Evolutionary conservation across 1,140 invertebrate species (phyloP), one percentile per base, ranked within the genome.

Genomic region (Colletes latitarsis): DNA sequence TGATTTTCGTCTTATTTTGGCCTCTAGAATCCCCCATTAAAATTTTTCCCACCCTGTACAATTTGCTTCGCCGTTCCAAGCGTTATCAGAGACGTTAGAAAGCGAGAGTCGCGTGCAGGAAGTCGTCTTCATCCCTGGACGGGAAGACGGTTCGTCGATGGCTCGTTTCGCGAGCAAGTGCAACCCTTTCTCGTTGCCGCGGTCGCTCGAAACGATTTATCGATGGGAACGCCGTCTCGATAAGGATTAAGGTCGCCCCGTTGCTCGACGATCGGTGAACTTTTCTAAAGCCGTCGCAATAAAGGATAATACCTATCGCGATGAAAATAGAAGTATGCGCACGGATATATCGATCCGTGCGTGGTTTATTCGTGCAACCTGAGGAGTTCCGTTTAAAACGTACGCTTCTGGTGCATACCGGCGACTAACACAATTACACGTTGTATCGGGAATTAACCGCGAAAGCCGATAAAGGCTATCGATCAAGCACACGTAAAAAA

Each of bases 321-420:
- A 85, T 84, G 76, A 86, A 91, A 89, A 90, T 92, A 91, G 87
- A 88, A 81, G 71, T 52, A 30, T 66, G 63, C n/a, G 49, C 49
- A 0, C 3, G 49, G 8, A 49, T 49, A 49, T 55, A 87, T 90
- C 80, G 89, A 92, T 88, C 86, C 8, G 69, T 72, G 62, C 58
- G 77, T 84, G 63, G 69, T 85, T 89, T 87, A 88, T 88, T 88
- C 81, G 85, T 75, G 6, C 52, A 46, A 60, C 19, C 15, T 17
- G 43, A 63, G 55, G n/a, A 43, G 17, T 41, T 15, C 39, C 52
- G 49, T 52, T 70, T 41, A n/a, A 72, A 43, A 19, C 6, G 6
- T 53, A 49, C 3, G 43, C 19, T 52, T 30, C n/a, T 10, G 4
- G 15, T 21, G 41, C 17, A 73, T 19, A 21, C 14, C 49, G 39